These are phyloP conservation scores for Candoia aspera DNA, from an alignment of 2,113 vertebrate genomes.

Conservation along the genomic window DNA sequence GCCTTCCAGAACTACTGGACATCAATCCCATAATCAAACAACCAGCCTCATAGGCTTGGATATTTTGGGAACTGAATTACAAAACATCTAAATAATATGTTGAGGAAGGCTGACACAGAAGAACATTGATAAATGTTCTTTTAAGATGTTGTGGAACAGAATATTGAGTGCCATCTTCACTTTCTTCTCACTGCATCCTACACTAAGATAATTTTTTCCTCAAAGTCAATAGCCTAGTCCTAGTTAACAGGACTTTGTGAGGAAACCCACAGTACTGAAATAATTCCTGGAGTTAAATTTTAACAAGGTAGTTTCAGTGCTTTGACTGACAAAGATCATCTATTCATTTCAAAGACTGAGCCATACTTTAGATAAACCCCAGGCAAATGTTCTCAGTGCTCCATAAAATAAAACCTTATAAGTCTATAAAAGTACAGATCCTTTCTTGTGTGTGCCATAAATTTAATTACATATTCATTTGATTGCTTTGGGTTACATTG, in stretches of 20 bases:
- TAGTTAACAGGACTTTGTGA: background rate
- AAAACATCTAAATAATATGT: background rate
- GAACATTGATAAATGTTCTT: background rate
- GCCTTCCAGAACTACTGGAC: background rate
- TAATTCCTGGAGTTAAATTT: background rate
- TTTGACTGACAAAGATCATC: background rate
- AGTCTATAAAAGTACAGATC: background rate
- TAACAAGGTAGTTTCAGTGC: background rate
- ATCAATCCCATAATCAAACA: background rate
- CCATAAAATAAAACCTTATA: slow-evolving; percentile 25
- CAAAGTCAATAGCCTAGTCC: background rate
- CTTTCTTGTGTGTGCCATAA: background rate
- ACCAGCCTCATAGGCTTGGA: background rate
- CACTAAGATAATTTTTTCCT: background rate
- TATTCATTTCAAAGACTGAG: background rate
- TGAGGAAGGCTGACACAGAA: background rate
- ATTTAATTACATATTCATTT: background rate
- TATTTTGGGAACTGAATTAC: background rate
- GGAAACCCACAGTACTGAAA: background rate
- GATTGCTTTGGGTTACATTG: background rate
- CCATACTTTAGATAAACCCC: background rate
- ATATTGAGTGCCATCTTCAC: background rate
- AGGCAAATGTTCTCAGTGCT: background rate
- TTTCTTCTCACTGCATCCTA: background rate
- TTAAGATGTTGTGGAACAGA: background rate